Evolutionary conservation across 2,888 invertebrate genomes (phyloP), one percentile per base, ranked within the genome.

Genomic region (Allophyes oxyacanthae): DNA sequence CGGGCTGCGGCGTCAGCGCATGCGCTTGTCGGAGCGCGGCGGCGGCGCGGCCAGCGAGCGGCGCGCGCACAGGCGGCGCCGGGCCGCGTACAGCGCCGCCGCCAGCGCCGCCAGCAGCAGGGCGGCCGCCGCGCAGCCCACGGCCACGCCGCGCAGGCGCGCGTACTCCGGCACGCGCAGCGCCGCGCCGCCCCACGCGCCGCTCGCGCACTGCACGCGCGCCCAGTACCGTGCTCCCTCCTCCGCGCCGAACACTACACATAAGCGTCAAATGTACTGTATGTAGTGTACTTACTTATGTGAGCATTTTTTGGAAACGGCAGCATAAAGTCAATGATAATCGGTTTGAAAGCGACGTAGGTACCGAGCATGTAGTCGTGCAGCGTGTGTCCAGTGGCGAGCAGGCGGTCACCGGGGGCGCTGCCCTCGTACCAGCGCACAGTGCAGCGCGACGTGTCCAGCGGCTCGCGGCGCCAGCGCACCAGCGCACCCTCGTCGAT

Each of bases 401-500:
- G 92, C 63, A 96, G 94, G 88, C 91, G 78, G 52, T 95, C 91
- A 70, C 95, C 94, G 73, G 96, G 95, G 26, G 94, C 88, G 68
- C 95, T 94, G 45, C 95, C 95, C 73, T 95, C 94, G 85, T 94
- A 96, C 97, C 97, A 97, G 77, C 95, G 95, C 36, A 97, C 95
- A 6, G 95, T 90, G 82, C 97, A 97, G 38, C 95, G 87, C 54
- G 95, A 88, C 26, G 95, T 95, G 59, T 91, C 87, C 0, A 95
- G 95, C 55, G 94, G 92, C 25, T 91, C 91, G 0, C 97, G 96
- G 52, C 95, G 95, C 97, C 97, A 97, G 56, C 96, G 96, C 37
- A 98, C 95, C 51, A 97, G 90, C 86, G 97, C 97, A 25, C 97
- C 98, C 62, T 96, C 96, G 46, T 95, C 95, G 40, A 96, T 96